A percentile compares a stretch with the other conserved stretches of the same genome.
These are phyloP conservation scores for Cuculus canorus DNA, from an alignment of 2,797 vertebrate species.

Conservation along the genomic window DNA sequence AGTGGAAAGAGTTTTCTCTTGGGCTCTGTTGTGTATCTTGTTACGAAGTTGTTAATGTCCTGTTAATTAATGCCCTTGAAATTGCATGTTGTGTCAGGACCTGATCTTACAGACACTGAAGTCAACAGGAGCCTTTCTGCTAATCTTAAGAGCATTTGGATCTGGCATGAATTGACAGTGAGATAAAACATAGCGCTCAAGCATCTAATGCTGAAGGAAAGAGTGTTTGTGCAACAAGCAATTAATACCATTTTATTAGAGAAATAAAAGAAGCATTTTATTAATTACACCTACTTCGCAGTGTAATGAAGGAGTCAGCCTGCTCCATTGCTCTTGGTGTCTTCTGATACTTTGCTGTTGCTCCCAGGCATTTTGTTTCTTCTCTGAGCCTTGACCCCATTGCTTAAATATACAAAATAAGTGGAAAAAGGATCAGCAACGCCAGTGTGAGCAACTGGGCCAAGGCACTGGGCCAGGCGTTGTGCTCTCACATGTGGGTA, in stretches of 20 bases:
- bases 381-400: neutral
- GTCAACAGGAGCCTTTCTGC: neutral
- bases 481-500: accelerated
- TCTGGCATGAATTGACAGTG: neutral
- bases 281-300: neutral
- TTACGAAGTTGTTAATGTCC: neutral
- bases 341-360: neutral
- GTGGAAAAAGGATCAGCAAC: neutral
- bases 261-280: no score
- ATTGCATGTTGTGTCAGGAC: neutral
- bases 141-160: neutral
- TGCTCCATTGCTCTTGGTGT: neutral
- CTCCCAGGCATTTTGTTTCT: neutral
- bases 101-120: neutral
- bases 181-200: neutral
- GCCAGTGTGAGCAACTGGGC: neutral
- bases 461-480: neutral
- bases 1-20: neutral
- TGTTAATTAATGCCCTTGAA: neutral
- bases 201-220: neutral
- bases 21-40: neutral
- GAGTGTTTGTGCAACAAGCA: neutral
- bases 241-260: neutral
- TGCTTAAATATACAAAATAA: neutral
- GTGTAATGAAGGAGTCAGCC: accelerated